Base-by-base conservation (phyloP, 2,888 invertebrate genomes). In the Thecophora atra region DNA sequence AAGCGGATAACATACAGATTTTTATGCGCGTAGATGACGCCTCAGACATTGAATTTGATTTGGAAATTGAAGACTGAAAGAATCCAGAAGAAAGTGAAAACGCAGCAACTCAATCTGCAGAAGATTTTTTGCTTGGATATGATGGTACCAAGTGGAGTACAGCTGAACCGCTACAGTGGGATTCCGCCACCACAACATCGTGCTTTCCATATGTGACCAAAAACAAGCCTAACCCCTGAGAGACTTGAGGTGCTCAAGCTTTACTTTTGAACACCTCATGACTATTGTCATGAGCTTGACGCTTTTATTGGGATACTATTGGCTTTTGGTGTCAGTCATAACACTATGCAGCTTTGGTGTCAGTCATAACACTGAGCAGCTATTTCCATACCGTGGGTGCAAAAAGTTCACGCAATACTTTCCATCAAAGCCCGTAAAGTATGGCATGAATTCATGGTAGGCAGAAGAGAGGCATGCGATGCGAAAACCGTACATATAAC, bases 281-380 rank as follows among this genome's bases (percentile, higher is more conserved):
- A 47, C 47, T 17, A 47, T 11, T 47, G 47, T 47, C n/a, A n/a
- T 47, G 47, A n/a, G 47, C 47, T 47, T 5, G 47, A 47, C 47
- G 47, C 47, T 47, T 47, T 47, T 47, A 54, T 74, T 63, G 73
- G 68, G 37, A 76, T 73, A 51, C 69, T 73, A 56, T 73, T 73
- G 66, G 70, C 73, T 44, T 68, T 71, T 67, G 73, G 72, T 73
- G 69, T 75, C 52, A 63, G 73, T 56, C 71, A 76, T 66, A 73
- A 72, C 74, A 74, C 47, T 47, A 47, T 47, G 47, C 47, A 47
- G 47, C 47, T 47, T 17, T 47, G n/a, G n/a, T n/a, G n/a, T n/a
- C n/a, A 13, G 47, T 52, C 52, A 63, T 70, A n/a, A n/a, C 26
- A 54, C 65, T 56, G 65, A 65, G 51, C 65, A 71, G 63, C 56